Conservation (phyloP, 2,888 invertebrate genomes). For the Himalopsyche tibetana region DNA sequence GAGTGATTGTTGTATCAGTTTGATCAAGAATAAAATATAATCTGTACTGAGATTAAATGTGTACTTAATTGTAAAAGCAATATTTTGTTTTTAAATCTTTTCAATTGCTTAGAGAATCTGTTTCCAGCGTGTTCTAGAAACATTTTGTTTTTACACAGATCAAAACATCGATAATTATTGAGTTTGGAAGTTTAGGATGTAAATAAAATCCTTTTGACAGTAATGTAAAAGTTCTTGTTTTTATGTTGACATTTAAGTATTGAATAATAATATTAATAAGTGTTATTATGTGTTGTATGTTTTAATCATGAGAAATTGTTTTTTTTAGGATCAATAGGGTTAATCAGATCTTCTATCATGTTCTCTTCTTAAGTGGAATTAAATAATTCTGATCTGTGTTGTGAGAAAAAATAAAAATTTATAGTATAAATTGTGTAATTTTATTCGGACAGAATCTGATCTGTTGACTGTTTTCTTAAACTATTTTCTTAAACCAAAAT, state of each 20-base stretch:
- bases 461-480: too few species aligned
- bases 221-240: conserved; percentile 6
- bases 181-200: conserved; percentile 12
- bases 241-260: conserved; percentile 38
- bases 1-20: not conserved
- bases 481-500: too few species aligned
- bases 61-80: conserved; percentile 37
- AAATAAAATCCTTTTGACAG: not conserved
- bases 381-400: too few species aligned
- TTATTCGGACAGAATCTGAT: too few species aligned
- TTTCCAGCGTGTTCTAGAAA: not conserved
- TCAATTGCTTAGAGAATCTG: not conserved
- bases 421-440: too few species aligned
- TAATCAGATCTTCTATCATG: too few species aligned
- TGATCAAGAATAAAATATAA: conserved; percentile 29
- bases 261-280: conserved; percentile 37
- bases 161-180: not conserved
- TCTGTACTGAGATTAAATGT: conserved; percentile 31
- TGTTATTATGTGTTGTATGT: conserved; percentile 45
- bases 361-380: too few species aligned
- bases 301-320: not conserved
- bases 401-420: too few species aligned
- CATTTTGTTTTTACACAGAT: not conserved
- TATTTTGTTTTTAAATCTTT: not conserved
- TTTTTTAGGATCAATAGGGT: not conserved